phyloP scores from a whole-genome alignment of 2,797 vertebrate species.

The Sebastes vulpes region DNA sequence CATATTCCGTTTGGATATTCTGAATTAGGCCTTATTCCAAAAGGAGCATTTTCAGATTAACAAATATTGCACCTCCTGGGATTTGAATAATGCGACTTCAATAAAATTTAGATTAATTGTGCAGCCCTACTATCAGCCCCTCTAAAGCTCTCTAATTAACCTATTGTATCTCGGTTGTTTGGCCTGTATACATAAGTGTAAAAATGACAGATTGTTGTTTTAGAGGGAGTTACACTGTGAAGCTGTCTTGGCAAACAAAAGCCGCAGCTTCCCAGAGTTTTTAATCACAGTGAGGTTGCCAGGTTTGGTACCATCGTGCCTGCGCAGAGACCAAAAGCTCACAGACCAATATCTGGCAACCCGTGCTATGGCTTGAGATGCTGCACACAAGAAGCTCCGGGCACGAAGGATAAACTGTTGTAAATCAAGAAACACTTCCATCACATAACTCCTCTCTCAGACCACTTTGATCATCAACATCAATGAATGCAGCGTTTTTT shows the following conservation, averaged over 20 bases:
- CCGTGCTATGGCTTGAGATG: not conserved
- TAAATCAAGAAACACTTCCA: not conserved
- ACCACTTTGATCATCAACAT: not conserved
- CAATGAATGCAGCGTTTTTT: not conserved
- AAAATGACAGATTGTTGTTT: not conserved
- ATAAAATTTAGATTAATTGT: too few relatives aligned
- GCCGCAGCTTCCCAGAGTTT: not conserved
- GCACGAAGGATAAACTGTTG: not conserved
- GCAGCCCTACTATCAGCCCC: too few relatives aligned
- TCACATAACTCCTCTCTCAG: not conserved
- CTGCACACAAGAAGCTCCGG: not conserved
- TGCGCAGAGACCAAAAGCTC: not conserved
- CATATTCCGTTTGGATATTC: not conserved
- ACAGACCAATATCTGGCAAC: constrained; percentile 1
- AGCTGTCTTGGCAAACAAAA: not conserved
- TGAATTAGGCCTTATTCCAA: not conserved
- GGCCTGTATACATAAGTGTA: not conserved
- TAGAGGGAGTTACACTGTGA: not conserved
- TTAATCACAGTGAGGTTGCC: not conserved
- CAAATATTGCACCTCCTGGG: too few relatives aligned
- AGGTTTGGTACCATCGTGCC: not conserved
- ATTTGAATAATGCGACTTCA: too few relatives aligned
- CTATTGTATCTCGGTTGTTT: not conserved
- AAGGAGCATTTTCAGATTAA: not conserved
- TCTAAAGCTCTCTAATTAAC: not conserved